These are phyloP conservation scores for Drosophila picticornis DNA, from an alignment of 2,888 invertebrate genomes.

Conservation along the genomic window DNA sequence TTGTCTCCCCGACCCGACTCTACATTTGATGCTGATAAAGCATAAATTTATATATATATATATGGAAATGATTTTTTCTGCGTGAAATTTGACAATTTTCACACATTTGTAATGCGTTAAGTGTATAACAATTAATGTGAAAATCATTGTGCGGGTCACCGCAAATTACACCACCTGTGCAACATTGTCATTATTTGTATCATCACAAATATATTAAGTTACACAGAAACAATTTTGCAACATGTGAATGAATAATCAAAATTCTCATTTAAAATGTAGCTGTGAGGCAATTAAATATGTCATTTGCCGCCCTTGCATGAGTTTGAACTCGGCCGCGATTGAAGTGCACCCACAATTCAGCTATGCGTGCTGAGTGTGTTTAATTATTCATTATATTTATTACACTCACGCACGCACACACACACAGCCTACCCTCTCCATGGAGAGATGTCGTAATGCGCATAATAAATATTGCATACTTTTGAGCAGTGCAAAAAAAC, in stretches of 20 bases:
- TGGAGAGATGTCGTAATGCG: neutral
- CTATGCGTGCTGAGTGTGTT: constrained; percentile 20
- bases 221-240: constrained; percentile 2
- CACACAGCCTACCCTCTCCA: neutral
- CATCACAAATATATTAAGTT: constrained; percentile 1
- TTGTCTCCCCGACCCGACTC: no score
- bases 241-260: constrained; percentile 27
- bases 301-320: neutral
- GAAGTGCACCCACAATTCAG: constrained; percentile 28
- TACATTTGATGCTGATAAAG: no score
- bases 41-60: no score
- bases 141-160: neutral
- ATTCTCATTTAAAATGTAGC: neutral
- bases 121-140: neutral
- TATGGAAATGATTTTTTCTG: neutral
- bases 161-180: neutral
- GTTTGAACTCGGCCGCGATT: neutral
- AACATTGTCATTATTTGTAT: neutral
- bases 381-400: constrained; percentile 43
- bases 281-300: constrained; percentile 11
- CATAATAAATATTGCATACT: constrained; percentile 10
- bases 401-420: constrained; percentile 3
- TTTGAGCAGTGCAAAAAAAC: neutral
- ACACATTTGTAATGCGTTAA: neutral
- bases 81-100: neutral